These are phyloP conservation scores for Alectura lathami DNA, from an alignment of 2,113 vertebrate species.

Conservation along the genomic window DNA sequence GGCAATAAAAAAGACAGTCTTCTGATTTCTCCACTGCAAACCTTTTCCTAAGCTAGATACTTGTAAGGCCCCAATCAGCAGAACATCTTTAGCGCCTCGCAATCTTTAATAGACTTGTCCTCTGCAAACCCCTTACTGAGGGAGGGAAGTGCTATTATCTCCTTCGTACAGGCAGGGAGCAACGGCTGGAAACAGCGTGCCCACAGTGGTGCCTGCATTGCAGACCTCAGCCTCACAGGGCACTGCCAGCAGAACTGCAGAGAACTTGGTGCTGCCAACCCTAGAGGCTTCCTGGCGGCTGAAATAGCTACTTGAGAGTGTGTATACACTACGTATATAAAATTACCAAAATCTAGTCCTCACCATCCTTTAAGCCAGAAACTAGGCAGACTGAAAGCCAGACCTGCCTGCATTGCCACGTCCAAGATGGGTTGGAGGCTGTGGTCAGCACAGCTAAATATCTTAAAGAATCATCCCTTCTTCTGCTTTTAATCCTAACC, in stretches of 20 bases:
- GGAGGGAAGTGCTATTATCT: constrained; percentile 44
- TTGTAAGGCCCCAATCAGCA: not conserved
- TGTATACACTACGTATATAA: too few relatives aligned
- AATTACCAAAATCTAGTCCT: not conserved
- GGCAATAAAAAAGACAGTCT: constrained; percentile 2
- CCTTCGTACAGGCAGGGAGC: constrained; percentile 26
- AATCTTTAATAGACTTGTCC: constrained; percentile 46
- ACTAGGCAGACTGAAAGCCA: not conserved
- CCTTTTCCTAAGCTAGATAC: not conserved
- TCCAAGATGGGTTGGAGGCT: not conserved
- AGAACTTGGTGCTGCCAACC: not conserved
- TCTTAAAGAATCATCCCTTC: not conserved
- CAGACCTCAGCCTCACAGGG: not conserved
- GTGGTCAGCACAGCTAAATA: not conserved
- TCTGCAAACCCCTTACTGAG: not conserved
- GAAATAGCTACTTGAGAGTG: not conserved
- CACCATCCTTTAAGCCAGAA: not conserved
- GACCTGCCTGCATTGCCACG: not conserved
- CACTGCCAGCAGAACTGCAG: not conserved
- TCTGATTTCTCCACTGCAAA: not conserved
- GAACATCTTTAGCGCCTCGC: constrained; percentile 25
- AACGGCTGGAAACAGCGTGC: not conserved
- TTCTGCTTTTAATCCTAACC: not conserved
- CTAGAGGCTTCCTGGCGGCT: not conserved
- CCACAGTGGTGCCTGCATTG: not conserved